Evolutionary conservation across 2,888 invertebrate genomes (phyloP), one percentile per base, ranked within the genome.

Genomic region (Drosophila falleni): DNA sequence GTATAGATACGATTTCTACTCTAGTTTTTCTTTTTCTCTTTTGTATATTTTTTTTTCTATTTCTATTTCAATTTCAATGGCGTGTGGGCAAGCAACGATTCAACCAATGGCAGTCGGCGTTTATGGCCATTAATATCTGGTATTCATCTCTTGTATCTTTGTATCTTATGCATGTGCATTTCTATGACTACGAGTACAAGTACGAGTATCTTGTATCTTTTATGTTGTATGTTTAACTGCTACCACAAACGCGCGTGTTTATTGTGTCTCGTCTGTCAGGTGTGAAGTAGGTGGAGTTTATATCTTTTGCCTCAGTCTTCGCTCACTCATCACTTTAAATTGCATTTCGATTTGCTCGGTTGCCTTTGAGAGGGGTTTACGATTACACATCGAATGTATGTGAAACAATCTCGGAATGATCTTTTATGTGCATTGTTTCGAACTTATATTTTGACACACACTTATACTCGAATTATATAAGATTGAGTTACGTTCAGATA

Each of bases 281-380:
- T 85, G 84, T 84, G 69, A 87, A 85, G 87, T 78, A 78, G 84
- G 85, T 84, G 84, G 84, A 84, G 84, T 80, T 58, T 58, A 59
- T 49, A 31, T 29, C 16, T 35, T 65, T 23, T n/a, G 16, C 19
- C 55, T 11, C 41, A 41, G 29, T 16, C 55, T 50, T 44, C 49
- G 11, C 35, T 46, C 59, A 62, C 44, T 42, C 54, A 49, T 19
- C 61, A 61, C 42, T 47, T 51, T 19, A 44, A 63, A 66, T 54
- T 65, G 71, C 63, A 56, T 51, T 56, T 71, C 49, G 75, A 59
- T 67, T 42, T 79, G 78, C 78, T 69, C 44, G 50, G 65, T 35
- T 75, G 56, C 29, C 46, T 31, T n/a, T 39, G 15, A 8, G 51
- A 16, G 8, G 33, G 37, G 60, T 47, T 53, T 60, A 47, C 55